Evolutionary conservation across 1,140 invertebrate species (phyloP), one percentile per base, ranked within the genome.

Genomic region (Mercenaria mercenaria): DNA sequence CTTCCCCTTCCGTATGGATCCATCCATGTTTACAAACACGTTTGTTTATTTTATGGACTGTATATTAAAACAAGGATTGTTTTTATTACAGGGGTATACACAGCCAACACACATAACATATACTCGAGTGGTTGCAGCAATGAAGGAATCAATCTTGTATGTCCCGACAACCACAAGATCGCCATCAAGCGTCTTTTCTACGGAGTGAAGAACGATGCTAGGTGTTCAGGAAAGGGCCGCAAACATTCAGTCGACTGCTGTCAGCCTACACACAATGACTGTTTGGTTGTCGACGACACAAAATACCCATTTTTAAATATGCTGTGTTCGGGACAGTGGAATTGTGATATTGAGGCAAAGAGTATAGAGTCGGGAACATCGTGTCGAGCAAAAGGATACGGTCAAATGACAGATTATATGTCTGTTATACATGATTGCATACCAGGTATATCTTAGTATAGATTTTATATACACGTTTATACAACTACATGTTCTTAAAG

Each of bases 181-280:
- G 92, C 93, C 84, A 92, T 94, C 84, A 94, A 94, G 81, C 52
- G 93, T 20, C 61, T 94, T 23, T 93, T 92, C 77, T 93, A 89
- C 83, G 93, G 93, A 10, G 90, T 92, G 34, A 94, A 94, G 80
- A 74, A 72, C 26, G 79, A 87, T 79, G 50, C 64, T 59, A 61
- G 69, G 26, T 94, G 93, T 72, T 80, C 37, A 8, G 39, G 41
- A n/a, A 13, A 83, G 18, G 88, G 88, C 0, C 61, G 37, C 32
- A 81, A 69, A 72, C 72, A 83, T 64, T 74, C 85, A 0, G 64
- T 39, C 20, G 90, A 91, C 32, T 94, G 93, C 67, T 94, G 93
- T 84, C 87, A 86, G 0, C 80, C 90, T 0, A 84, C 83, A 0
- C 89, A 91, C 39, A 82, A 83, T 29, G 93, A 94, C 89, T 94